phyloP scores from a whole-genome alignment of 2,113 vertebrate genomes.

The Alosa alosa region DNA sequence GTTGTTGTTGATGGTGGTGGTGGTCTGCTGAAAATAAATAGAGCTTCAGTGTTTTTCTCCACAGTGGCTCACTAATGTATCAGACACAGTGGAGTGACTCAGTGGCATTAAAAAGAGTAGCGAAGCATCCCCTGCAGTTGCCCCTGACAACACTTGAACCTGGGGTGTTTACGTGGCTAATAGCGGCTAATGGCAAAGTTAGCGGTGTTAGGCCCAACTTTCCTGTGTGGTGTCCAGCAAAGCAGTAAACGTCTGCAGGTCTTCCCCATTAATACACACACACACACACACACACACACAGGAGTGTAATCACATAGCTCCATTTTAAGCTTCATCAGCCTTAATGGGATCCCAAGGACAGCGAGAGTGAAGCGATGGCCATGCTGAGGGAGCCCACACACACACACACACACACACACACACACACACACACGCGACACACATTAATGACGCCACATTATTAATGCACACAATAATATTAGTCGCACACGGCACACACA shows the following conservation, averaged over 20 bases:
- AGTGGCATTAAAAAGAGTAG: neutral
- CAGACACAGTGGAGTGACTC: neutral
- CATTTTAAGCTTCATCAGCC: constrained; percentile 56
- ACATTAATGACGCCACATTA: too few relatives aligned
- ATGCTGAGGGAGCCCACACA: constrained; percentile 54
- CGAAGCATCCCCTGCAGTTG: neutral
- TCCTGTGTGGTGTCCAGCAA: neutral
- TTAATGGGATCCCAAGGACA: constrained; percentile 59
- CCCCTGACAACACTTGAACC: neutral
- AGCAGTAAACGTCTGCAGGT: constrained; percentile 23
- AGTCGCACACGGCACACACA: too few relatives aligned
- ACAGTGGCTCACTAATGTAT: neutral
- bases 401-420: too few relatives aligned
- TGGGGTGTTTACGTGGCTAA: neutral
- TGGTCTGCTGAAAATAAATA: neutral
- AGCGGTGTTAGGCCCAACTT: neutral
- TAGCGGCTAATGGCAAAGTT: neutral
- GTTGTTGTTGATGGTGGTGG: constrained; percentile 1
- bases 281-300: constrained; percentile 25
- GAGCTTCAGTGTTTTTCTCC: neutral
- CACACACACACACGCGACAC: too few relatives aligned
- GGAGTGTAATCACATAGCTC: constrained; percentile 64
- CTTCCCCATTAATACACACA: neutral
- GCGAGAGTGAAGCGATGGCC: constrained; percentile 23
- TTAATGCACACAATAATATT: too few relatives aligned